Evolutionary conservation across 2,113 vertebrate species (phyloP).

Genomic region (Arothron firmamentum): DNA sequence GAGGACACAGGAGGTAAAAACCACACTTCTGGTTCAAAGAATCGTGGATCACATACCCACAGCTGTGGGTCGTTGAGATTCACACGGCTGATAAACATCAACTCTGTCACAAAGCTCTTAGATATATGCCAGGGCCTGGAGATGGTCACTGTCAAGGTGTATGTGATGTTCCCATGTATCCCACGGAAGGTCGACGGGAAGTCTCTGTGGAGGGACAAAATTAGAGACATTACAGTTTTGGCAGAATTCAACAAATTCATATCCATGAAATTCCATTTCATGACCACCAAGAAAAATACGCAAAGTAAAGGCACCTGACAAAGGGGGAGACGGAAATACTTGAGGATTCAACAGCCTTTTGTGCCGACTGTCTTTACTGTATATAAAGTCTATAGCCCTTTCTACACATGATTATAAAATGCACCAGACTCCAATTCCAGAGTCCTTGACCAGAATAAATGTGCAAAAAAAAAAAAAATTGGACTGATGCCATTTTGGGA

Average conservation of each 20-base stretch:
- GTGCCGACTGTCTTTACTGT: no score
- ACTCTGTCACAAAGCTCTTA: conserved; percentile 49
- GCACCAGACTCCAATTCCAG: neutral
- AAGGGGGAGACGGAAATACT: no score
- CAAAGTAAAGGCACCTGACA: no score
- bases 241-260: no score
- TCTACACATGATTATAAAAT: neutral
- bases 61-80: conserved; percentile 42
- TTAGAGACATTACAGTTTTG: no score
- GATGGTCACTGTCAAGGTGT: conserved; percentile 51
- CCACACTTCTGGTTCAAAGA: neutral
- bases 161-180: conserved; percentile 12
- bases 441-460: no score
- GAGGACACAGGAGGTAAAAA: no score
- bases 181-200: conserved; percentile 56
- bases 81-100: conserved; percentile 42
- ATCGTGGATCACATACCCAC: conserved; percentile 30
- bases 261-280: no score
- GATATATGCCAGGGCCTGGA: conserved; percentile 51
- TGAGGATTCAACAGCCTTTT: no score
- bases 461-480: neutral
- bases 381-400: no score
- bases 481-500: neutral
- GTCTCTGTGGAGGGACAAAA: conserved; percentile 37
- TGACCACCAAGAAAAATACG: no score